Percentiles rank a stretch among this genome's conserved stretches.
phyloP scores from a whole-genome alignment of 2,113 vertebrate genomes.

The Notarius quadriscutis region DNA sequence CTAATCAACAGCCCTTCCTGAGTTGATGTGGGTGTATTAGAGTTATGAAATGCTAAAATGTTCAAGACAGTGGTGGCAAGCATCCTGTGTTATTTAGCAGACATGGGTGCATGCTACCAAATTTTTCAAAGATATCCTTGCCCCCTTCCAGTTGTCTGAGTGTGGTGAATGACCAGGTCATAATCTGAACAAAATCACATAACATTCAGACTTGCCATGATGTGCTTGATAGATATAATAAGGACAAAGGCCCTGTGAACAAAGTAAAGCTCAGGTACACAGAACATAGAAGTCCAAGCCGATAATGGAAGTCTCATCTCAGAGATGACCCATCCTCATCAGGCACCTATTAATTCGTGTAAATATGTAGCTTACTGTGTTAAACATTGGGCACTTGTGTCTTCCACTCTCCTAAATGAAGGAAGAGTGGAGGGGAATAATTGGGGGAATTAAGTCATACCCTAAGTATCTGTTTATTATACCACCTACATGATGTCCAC shows the following conservation, averaged over 20 bases:
- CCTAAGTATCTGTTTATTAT: neutral
- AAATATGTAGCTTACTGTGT: neutral
- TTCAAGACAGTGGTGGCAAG: neutral
- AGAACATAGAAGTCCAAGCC: neutral
- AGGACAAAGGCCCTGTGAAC: neutral
- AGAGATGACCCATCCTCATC: neutral
- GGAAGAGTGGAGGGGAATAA: neutral
- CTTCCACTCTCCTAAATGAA: neutral
- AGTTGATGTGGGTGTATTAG: neutral
- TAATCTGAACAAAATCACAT: neutral
- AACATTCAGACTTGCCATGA: neutral
- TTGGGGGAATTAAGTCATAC: neutral
- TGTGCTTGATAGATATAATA: neutral
- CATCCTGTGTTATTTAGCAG: neutral
- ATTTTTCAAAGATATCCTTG: neutral
- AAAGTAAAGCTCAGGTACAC: neutral
- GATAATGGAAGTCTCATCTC: neutral
- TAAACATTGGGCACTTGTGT: neutral
- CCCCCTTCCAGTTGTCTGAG: neutral
- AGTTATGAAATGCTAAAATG: neutral
- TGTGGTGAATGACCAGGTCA: neutral
- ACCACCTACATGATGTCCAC: neutral
- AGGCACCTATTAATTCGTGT: neutral
- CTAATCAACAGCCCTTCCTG: no score
- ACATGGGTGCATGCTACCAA: neutral